Evolutionary conservation across 2,113 vertebrate genomes (phyloP).

Genomic region (Symphodus melops): DNA sequence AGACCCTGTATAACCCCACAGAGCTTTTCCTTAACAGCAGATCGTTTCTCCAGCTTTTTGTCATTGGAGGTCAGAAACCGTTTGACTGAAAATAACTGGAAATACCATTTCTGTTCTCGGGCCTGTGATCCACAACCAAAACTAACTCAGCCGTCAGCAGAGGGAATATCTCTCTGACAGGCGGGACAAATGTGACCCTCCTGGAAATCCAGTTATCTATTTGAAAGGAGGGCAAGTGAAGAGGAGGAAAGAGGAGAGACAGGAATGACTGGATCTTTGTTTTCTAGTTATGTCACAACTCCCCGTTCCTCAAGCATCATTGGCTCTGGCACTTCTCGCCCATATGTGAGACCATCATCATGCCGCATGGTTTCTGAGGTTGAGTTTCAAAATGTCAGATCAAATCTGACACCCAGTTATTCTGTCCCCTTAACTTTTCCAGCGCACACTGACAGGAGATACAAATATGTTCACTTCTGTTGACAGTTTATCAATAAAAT

Average conservation of each 20-base stretch:
- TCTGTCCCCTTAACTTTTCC: conserved; percentile 8
- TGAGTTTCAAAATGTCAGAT: conserved; percentile 30
- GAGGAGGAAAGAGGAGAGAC: conserved; percentile 15
- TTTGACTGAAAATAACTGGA: conserved; percentile 61
- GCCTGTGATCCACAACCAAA: conserved; percentile 71
- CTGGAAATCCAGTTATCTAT: conserved; percentile 69
- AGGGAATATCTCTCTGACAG: conserved; percentile 60
- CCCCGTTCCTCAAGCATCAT: not conserved
- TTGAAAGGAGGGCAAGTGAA: conserved; percentile 17
- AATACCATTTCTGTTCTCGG: conserved; percentile 64
- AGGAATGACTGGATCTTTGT: conserved; percentile 30
- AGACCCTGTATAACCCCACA: conserved; percentile 40
- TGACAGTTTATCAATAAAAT: conserved; percentile 20
- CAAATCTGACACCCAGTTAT: conserved; percentile 5
- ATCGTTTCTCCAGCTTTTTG: conserved; percentile 61
- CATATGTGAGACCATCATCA: not conserved
- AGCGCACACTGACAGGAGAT: not conserved
- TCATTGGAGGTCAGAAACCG: conserved; percentile 50
- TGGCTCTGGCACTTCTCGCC: not conserved
- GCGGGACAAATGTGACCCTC: conserved; percentile 42
- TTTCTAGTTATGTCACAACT: conserved; percentile 36
- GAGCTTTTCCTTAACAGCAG: conserved; percentile 35
- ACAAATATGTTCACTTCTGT: conserved; percentile 3
- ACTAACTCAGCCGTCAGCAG: conserved; percentile 63
- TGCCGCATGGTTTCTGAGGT: conserved; percentile 11